Conservation (phyloP, 2,797 vertebrate genomes). For the Champsocephalus esox region DNA sequence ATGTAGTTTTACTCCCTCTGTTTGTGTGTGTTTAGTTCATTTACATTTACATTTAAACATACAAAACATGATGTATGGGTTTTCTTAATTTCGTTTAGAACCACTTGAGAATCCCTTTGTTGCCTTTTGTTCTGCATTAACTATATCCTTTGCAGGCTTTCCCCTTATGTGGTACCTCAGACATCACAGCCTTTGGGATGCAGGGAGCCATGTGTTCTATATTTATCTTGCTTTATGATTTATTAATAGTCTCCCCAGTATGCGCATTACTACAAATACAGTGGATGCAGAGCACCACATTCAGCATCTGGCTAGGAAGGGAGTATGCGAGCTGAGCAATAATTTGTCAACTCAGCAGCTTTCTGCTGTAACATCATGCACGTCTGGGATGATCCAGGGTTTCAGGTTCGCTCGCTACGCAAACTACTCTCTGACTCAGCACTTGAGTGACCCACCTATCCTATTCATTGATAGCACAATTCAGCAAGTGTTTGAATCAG, state of each 20-base stretch:
- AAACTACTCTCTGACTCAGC: slow-evolving; percentile 64
- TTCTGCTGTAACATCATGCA: slow-evolving; percentile 56
- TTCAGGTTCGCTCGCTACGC: slow-evolving; percentile 62
- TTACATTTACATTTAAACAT: slow-evolving; percentile 6
- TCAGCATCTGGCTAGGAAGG: slow-evolving; percentile 53
- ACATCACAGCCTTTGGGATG: slow-evolving; percentile 56
- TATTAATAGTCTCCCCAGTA: slow-evolving; percentile 83
- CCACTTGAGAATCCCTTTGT: slow-evolving; percentile 3
- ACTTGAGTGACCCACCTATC: slow-evolving; percentile 43
- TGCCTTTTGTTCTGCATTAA: slow-evolving; percentile 23
- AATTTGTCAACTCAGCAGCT: slow-evolving; percentile 72
- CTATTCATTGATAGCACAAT: slow-evolving; percentile 25
- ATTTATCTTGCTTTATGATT: slow-evolving; percentile 82
- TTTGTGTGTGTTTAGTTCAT: neutral
- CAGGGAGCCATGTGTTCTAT: slow-evolving; percentile 73
- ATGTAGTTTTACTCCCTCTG: neutral
- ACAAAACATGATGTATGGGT: neutral
- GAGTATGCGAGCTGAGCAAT: slow-evolving; percentile 35
- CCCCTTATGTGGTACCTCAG: slow-evolving; percentile 44
- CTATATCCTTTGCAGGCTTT: slow-evolving; percentile 24
- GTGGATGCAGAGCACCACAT: slow-evolving; percentile 56
- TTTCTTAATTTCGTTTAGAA: neutral
- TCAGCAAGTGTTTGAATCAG: slow-evolving; percentile 18
- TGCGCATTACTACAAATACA: slow-evolving; percentile 84
- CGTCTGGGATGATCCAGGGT: slow-evolving; percentile 63